Evolutionary conservation across 2,797 vertebrate species (phyloP).

Genomic region (Rhabdomys pumilio): DNA sequence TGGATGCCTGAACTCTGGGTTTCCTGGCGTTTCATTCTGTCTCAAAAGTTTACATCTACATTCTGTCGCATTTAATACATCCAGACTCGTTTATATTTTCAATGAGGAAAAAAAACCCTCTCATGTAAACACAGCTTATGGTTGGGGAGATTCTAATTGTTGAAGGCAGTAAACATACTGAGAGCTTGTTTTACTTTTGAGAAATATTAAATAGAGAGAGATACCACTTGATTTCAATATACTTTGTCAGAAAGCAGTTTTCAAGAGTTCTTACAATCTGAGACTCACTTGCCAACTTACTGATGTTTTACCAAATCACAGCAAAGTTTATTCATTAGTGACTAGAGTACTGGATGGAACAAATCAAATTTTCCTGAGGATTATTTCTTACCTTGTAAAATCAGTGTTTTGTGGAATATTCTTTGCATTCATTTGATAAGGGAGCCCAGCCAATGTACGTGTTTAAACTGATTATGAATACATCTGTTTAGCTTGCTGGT

Average conservation of each 20-base stretch:
- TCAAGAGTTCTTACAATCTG: slow-evolving; percentile 8
- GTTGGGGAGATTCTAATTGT: slow-evolving; percentile 52
- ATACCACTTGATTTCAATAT: slow-evolving; percentile 41
- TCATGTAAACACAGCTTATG: slow-evolving; percentile 23
- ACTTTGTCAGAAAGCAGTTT: not conserved
- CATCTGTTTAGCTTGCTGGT: not conserved
- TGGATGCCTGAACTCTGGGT: slow-evolving; percentile 39
- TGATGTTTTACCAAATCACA: slow-evolving; percentile 53
- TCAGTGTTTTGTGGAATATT: slow-evolving; percentile 15
- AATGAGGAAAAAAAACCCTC: slow-evolving; percentile 34
- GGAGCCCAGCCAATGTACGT: not conserved
- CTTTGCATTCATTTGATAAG: slow-evolving; percentile 39
- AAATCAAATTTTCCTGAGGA: slow-evolving; percentile 49
- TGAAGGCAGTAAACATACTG: slow-evolving; percentile 40
- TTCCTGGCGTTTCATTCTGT: slow-evolving; percentile 62
- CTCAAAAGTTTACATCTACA: slow-evolving; percentile 45
- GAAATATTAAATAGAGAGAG: slow-evolving; percentile 53
- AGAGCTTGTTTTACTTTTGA: slow-evolving; percentile 62
- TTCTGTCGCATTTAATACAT: slow-evolving; percentile 15
- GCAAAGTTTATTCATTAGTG: not conserved
- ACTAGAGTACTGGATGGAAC: not conserved
- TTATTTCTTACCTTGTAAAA: slow-evolving; percentile 7
- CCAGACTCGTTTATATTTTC: slow-evolving; percentile 45
- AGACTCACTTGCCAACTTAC: slow-evolving; percentile 32
- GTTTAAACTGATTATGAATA: not conserved